phyloP scores from a whole-genome alignment of 2,797 vertebrate species.

The Sardinella longiceps region DNA sequence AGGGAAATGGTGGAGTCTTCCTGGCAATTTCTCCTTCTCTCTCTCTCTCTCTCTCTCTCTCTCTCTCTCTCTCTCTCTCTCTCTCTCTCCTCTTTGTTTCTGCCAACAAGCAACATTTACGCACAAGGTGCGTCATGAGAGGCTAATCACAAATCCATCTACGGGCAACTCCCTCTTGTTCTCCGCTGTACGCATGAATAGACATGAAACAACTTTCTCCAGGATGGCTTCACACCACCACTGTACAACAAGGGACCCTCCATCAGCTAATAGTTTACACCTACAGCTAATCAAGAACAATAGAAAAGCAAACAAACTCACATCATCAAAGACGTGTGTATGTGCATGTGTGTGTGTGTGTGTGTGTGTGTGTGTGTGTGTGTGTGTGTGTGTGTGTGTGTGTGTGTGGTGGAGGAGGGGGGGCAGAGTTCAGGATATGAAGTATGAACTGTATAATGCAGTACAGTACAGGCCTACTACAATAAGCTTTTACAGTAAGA shows the following conservation, averaged over 20 bases:
- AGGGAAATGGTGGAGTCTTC: not conserved
- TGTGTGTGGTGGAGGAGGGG: not conserved
- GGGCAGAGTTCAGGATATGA: not conserved
- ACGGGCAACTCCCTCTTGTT: not conserved
- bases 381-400: too few species aligned
- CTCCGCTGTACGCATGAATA: not conserved
- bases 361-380: too few species aligned
- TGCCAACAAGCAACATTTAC: constrained; percentile 11
- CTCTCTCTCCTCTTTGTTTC: not conserved
- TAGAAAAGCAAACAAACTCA: constrained; percentile 23
- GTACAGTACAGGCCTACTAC: not conserved
- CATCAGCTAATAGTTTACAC: constrained; percentile 10
- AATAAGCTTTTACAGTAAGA: too few species aligned
- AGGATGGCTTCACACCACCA: not conserved
- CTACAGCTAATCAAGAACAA: constrained; percentile 27
- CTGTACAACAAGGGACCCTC: not conserved
- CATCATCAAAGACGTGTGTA: not conserved
- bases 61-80: not conserved
- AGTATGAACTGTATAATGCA: not conserved
- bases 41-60: not conserved
- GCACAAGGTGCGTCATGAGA: constrained; percentile 18
- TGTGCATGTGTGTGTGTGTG: too few species aligned
- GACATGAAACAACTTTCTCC: not conserved
- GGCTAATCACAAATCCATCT: constrained; percentile 16
- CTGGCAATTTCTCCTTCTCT: not conserved